Base-by-base conservation (phyloP, 2,113 vertebrate genomes). In the Cromileptes altivelis region DNA sequence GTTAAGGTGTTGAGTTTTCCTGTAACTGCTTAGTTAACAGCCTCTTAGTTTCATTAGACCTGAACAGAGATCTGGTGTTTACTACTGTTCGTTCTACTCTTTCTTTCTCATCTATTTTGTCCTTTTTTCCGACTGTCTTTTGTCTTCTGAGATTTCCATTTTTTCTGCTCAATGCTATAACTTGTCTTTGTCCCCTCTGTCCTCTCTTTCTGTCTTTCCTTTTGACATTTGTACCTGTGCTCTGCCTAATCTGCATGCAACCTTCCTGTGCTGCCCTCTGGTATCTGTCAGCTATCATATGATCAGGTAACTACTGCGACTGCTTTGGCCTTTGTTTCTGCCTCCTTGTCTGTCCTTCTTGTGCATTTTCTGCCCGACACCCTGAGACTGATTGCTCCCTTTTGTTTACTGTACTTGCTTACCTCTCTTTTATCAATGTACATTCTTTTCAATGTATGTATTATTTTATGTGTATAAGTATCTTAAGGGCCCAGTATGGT, bases 221-320 rank as follows among this genome's bases (percentile, higher is more conserved):
- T 62, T 61, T 85, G 69, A 84, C 84, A 67, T 86, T 90, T 70
- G 80, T 76, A 56, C 93, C 94, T 95, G 94, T 93, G 92, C 90
- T 93, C 95, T 96, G 95, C 95, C 95, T 96, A 93, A 93, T 96
- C 95, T 96, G 96, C 97, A 96, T 97, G 96, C 96, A 94, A 96
- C 96, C 95, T 95, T 88, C 76, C 91, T 97, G 93, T 92, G 94
- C 97, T 97, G 96, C 96, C 96, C 95, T 95, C 95, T 96, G 97
- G 96, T 96, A 95, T 96, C 95, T 97, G 96, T 96, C 97, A 99
- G 98, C 97, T 99, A 97, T 98, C 97, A 99, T 97, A 95, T 97
- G 95, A 98, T 98, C 98, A 99, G 98, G 98, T 99, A 99, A 98
- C 96, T 90, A 91, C 90, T 94, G 93, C 94, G 87, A 88, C 93